phyloP scores from a whole-genome alignment of 1,140 invertebrate genomes.

The Drosophila parabipectinata region DNA sequence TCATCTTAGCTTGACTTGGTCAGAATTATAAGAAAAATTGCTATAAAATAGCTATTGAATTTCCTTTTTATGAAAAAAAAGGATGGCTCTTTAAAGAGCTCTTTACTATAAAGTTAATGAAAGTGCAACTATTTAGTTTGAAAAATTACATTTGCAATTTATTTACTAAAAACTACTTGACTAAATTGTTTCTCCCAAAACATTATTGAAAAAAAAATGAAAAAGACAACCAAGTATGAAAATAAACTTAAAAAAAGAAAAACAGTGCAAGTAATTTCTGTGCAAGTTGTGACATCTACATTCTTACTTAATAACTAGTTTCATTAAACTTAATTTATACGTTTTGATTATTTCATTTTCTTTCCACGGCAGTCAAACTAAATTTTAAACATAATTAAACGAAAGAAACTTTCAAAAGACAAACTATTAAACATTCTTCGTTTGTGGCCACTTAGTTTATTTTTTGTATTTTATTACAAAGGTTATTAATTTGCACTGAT shows the following conservation, averaged over 20 bases:
- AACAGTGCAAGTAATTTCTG: not conserved
- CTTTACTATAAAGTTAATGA: too few species aligned
- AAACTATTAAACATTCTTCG: not conserved
- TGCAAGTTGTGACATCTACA: too few species aligned
- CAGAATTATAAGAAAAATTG: slow-evolving; percentile 3
- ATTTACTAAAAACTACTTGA: too few species aligned
- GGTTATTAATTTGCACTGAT: slow-evolving; percentile 47
- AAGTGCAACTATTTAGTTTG: too few species aligned
- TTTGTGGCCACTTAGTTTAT: slow-evolving; percentile 17
- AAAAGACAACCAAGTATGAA: too few species aligned
- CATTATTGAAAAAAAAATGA: too few species aligned
- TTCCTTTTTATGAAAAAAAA: not conserved
- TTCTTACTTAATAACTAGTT: not conserved
- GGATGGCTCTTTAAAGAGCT: too few species aligned
- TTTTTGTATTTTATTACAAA: slow-evolving; percentile 51
- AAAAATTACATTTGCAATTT: too few species aligned
- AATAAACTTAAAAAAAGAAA: not conserved
- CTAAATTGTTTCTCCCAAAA: too few species aligned
- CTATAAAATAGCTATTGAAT: not conserved
- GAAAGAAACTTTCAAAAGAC: not conserved
- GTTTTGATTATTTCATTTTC: not conserved
- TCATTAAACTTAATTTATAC: not conserved
- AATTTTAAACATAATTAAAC: not conserved
- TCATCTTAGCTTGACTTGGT: not conserved
- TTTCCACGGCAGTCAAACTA: not conserved